Evolutionary conservation across 2,797 vertebrate species (phyloP), one percentile per base, ranked within the genome.

Genomic region (Micromesistius poutassou): DNA sequence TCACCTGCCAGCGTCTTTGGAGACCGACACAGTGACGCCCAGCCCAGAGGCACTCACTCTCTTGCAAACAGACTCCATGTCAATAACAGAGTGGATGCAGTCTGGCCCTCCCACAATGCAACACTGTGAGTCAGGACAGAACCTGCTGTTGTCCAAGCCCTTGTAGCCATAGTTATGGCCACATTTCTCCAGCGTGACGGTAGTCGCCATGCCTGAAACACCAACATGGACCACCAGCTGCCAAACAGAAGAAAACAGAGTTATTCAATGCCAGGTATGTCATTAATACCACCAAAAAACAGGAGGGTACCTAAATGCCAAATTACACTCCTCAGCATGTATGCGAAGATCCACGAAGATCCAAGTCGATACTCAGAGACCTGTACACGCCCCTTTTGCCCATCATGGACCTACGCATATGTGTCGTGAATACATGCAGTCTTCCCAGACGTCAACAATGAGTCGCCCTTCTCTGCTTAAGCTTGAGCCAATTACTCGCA

Each of bases 141-240:
- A 98, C 40, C 90, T 92, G 79, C 96, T 95, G 93, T 98, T 98
- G 94, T 99, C 98, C 80, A 96, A 91, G 4, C 96, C 95, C 75
- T 92, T 94, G 80, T 99, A 99, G 30, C 98, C 97, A 0, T 93
- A 94, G 76, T 99, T 99, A 86, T 96, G 96, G 36, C 97, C 98
- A 31, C 97, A 96, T 72, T 98, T 97, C 88, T 99, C 98, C 86
- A 99, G 85, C 0, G 97, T 99, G 75, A 99, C 96, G 0, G 96
- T 95, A 2, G 96, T 96, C 10, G 98, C 97, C 96, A 97, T 97
- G 66, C 97, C 97, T 0, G 98, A 99, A 33, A 99, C 96, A 0
- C 98, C 98, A 0, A 99, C 98, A 0, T 99, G 98, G 4, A 99
- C 96, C 73, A 98, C 94, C 78, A 99, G 84, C 98, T 99, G 87